Percentiles rank a stretch among this genome's conserved stretches.
Evolutionary conservation across 2,797 vertebrate genomes (phyloP).

Genomic region (Tokudaia muenninki): DNA sequence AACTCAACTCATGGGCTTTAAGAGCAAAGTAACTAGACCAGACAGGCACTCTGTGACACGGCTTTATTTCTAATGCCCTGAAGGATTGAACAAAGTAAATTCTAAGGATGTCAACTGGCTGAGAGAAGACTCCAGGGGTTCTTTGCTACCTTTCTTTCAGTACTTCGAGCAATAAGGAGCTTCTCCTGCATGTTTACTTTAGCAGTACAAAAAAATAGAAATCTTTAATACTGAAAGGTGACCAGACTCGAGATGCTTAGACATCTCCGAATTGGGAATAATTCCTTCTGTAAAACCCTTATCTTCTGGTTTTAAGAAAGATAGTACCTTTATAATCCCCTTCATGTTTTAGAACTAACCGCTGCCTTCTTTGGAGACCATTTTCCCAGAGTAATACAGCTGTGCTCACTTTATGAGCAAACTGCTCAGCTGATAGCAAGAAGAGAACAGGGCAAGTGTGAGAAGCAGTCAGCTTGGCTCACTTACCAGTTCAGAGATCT

Average conservation of each 20-base stretch:
- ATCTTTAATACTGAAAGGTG: slow-evolving; percentile 58
- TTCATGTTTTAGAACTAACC: slow-evolving; percentile 46
- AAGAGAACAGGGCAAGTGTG: slow-evolving; percentile 36
- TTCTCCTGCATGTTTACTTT: slow-evolving; percentile 51
- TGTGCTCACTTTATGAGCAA: slow-evolving; percentile 15
- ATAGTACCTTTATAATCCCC: background rate
- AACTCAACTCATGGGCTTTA: slow-evolving; percentile 1
- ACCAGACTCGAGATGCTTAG: slow-evolving; percentile 45
- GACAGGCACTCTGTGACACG: slow-evolving; percentile 10
- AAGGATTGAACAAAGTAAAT: slow-evolving; percentile 66
- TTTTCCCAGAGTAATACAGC: slow-evolving; percentile 44
- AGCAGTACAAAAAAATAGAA: slow-evolving; percentile 54
- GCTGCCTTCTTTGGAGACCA: slow-evolving; percentile 39
- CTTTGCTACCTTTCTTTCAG: slow-evolving; percentile 56
- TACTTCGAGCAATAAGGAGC: slow-evolving; percentile 51
- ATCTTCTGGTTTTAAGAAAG: slow-evolving; percentile 39
- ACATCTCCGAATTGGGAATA: slow-evolving; percentile 63
- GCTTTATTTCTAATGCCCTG: slow-evolving; percentile 3
- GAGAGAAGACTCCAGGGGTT: slow-evolving; percentile 29
- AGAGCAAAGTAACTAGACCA: background rate
- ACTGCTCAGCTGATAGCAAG: slow-evolving; percentile 13
- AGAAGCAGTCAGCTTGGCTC: background rate
- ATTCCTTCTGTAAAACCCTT: slow-evolving; percentile 62
- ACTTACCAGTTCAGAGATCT: slow-evolving; percentile 26
- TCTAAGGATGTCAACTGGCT: slow-evolving; percentile 38